A percentile compares a stretch with the other conserved stretches of the same genome.
phyloP scores from a whole-genome alignment of 1,140 invertebrate genomes.

The Lordiphosa collinella region DNA sequence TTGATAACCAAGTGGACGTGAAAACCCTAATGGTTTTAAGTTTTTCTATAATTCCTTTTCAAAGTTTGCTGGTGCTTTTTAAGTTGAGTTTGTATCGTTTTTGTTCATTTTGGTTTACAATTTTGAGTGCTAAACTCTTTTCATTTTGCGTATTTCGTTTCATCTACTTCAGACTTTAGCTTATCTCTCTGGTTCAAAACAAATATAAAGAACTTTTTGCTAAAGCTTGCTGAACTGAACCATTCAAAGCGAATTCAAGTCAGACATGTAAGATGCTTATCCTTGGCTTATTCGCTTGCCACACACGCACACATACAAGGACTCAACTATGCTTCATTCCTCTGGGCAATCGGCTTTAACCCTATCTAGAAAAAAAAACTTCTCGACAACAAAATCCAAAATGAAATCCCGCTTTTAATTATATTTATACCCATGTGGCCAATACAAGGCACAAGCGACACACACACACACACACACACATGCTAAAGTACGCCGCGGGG shows the following conservation, averaged over 20 bases:
- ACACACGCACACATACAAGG: constrained; percentile 13
- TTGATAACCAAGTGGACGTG: too few relatives aligned
- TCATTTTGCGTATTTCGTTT: background rate
- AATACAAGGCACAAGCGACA: constrained; percentile 34
- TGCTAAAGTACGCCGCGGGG: constrained; percentile 16
- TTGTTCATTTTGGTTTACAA: too few relatives aligned
- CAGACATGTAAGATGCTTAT: constrained; percentile 49
- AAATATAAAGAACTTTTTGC: constrained; percentile 26
- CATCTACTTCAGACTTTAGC: constrained; percentile 13
- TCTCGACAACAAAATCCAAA: constrained; percentile 41
- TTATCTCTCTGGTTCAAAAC: constrained; percentile 8
- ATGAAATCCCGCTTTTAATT: constrained; percentile 65
- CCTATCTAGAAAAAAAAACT: constrained; percentile 33
- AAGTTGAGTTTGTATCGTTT: too few relatives aligned
- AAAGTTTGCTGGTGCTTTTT: too few relatives aligned
- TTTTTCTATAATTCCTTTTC: too few relatives aligned
- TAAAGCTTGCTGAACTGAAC: constrained; percentile 28
- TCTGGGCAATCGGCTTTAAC: constrained; percentile 49
- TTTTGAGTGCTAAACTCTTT: background rate
- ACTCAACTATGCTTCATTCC: constrained; percentile 17
- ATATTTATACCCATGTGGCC: constrained; percentile 70
- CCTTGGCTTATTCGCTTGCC: constrained; percentile 30
- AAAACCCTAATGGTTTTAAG: too few relatives aligned
- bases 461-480: constrained; percentile 6
- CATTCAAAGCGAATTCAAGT: constrained; percentile 31